These are phyloP conservation scores for Lepidotrigona ventralis DNA, from an alignment of 1,140 invertebrate genomes.

Conservation along the genomic window DNA sequence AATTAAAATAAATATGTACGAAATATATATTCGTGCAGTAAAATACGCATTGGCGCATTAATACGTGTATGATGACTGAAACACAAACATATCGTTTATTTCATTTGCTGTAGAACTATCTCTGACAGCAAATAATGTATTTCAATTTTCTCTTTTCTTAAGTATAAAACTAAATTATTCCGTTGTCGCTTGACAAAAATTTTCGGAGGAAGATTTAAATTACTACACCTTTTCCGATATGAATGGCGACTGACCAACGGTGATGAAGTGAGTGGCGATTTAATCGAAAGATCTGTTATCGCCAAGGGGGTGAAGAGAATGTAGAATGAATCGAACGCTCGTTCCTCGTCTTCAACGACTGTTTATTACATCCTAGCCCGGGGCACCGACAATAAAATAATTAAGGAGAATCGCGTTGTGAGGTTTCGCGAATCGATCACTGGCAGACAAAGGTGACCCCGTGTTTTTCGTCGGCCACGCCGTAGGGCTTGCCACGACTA, in stretches of 20 bases:
- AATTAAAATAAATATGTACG: too few relatives aligned
- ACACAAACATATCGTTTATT: too few relatives aligned
- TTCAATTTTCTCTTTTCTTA: too few relatives aligned
- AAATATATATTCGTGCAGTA: too few relatives aligned
- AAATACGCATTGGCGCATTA: too few relatives aligned
- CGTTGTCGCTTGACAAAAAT: not conserved
- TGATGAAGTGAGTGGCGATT: not conserved
- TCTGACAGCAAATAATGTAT: too few relatives aligned
- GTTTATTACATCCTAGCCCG: constrained; percentile 28
- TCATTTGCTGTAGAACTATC: too few relatives aligned
- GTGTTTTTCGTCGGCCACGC: constrained; percentile 45
- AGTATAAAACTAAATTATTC: not conserved
- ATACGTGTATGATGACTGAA: too few relatives aligned
- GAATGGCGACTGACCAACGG: not conserved
- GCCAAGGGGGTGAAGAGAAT: not conserved
- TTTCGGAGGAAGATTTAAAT: not conserved
- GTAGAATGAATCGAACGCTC: not conserved
- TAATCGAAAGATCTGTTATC: not conserved
- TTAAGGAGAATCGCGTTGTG: constrained; percentile 53
- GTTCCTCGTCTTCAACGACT: not conserved
- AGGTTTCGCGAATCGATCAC: constrained; percentile 59
- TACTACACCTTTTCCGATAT: not conserved
- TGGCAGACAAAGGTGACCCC: constrained; percentile 27
- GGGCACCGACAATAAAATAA: constrained; percentile 56
- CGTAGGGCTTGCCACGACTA: constrained; percentile 52